A percentile compares a stretch with the other conserved stretches of the same genome.
phyloP scores from a whole-genome alignment of 30 jellyfish, hydroid and myxozoan genomes.

The Rhopilema esculentum region DNA sequence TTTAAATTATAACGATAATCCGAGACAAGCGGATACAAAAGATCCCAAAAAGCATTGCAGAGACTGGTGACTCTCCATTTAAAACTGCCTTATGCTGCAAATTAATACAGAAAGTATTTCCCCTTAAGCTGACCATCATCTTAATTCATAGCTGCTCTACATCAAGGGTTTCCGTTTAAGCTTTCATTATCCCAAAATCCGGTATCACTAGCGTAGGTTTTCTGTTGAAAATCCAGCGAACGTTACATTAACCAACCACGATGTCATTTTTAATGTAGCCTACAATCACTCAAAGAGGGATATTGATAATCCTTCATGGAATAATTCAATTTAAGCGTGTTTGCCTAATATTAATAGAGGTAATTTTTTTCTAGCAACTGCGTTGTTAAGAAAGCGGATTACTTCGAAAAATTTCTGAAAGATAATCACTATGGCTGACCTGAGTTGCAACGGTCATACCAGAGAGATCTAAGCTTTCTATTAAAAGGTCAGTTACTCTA shows the following conservation, averaged over 20 bases:
- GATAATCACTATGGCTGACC: background rate
- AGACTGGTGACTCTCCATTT: too few species aligned
- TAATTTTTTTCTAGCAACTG: conserved; percentile 36
- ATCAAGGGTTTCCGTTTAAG: background rate
- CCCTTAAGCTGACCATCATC: background rate
- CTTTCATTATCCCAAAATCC: background rate
- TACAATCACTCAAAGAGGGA: background rate
- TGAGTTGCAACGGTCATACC: background rate
- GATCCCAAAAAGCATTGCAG: background rate
- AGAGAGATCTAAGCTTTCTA: background rate
- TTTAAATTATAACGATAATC: too few species aligned
- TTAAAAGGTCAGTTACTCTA: background rate
- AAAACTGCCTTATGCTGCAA: background rate
- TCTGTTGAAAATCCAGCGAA: background rate
- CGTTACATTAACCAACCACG: background rate
- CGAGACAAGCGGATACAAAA: background rate
- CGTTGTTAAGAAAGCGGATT: conserved; percentile 41
- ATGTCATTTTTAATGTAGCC: background rate
- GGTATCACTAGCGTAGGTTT: background rate
- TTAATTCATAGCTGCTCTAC: background rate
- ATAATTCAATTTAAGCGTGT: conserved; percentile 9
- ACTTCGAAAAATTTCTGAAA: conserved; percentile 13
- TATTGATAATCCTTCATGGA: conserved; percentile 9
- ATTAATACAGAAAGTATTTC: background rate
- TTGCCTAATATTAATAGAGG: conserved; percentile 5